phyloP scores from a whole-genome alignment of 64 coral and sea anemone genomes.

The Actinia tenebrosa region DNA sequence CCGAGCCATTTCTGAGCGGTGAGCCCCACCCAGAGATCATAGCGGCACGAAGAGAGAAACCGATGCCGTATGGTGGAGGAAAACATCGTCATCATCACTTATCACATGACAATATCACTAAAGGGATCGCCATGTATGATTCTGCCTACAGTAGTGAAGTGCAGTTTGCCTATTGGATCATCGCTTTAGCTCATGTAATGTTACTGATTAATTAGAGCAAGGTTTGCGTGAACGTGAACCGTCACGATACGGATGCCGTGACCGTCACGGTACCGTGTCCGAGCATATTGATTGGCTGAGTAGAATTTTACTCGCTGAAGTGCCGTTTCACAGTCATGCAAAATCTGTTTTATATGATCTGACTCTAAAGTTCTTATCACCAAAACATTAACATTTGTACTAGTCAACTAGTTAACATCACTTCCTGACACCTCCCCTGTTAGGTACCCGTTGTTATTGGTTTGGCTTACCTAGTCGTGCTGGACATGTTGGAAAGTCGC shows the following conservation, averaged over 20 bases:
- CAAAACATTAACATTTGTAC: too few relatives aligned
- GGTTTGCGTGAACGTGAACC: too few relatives aligned
- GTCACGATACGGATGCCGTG: too few relatives aligned
- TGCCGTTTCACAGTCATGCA: too few relatives aligned
- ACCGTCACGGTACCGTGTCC: too few relatives aligned
- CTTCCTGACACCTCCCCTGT: background rate
- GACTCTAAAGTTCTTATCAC: too few relatives aligned
- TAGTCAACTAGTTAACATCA: background rate
- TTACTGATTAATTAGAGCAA: background rate
- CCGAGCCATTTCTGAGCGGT: constrained; percentile 86
- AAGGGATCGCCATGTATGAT: constrained; percentile 36
- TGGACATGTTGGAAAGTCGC: constrained; percentile 17
- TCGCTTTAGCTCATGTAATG: constrained; percentile 85
- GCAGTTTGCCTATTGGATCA: constrained; percentile 90
- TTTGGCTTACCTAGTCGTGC: constrained; percentile 53
- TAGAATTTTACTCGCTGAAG: too few relatives aligned
- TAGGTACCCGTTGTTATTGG: constrained; percentile 56
- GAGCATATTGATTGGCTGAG: too few relatives aligned
- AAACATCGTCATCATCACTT: constrained; percentile 54
- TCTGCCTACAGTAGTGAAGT: constrained; percentile 77
- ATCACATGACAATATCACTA: constrained; percentile 55
- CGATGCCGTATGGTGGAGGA: constrained; percentile 55
- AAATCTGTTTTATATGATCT: too few relatives aligned
- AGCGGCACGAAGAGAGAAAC: constrained; percentile 58
- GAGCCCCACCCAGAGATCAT: constrained; percentile 67